Percentiles rank a stretch among this genome's conserved stretches.
These are phyloP conservation scores for Atlantisia rogersi DNA, from an alignment of 2,113 vertebrate species.

Conservation along the genomic window DNA sequence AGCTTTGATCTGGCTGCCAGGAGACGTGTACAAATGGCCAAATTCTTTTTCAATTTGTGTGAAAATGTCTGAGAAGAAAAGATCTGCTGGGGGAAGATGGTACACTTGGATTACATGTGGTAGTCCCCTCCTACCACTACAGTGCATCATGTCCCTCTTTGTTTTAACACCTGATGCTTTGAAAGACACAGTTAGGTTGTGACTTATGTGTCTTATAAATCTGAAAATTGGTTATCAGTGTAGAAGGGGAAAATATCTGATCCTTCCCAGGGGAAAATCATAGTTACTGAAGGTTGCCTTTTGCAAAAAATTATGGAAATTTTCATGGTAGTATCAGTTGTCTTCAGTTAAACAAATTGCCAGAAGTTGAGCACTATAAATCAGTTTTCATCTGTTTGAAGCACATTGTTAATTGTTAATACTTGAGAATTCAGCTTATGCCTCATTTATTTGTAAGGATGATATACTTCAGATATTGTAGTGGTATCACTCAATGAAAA, in stretches of 20 bases:
- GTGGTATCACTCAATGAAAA: background rate
- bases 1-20: background rate
- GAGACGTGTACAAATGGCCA: background rate
- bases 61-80: background rate
- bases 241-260: background rate
- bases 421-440: background rate
- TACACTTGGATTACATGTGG: background rate
- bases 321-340: background rate
- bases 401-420: slow-evolving; percentile 2
- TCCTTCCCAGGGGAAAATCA: background rate
- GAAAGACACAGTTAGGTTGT: background rate
- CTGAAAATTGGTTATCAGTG: background rate
- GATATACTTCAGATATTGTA: background rate
- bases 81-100: background rate
- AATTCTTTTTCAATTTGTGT: background rate
- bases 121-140: background rate
- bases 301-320: background rate
- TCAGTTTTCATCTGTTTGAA: slow-evolving; percentile 24
- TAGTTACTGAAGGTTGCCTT: background rate
- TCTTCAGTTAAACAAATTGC: slow-evolving; percentile 34
- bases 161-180: background rate
- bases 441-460: background rate
- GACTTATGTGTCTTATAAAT: background rate
- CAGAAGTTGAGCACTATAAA: background rate
- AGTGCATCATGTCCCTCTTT: background rate